Evolutionary conservation across 1,140 invertebrate genomes (phyloP).

Genomic region (Oncopeltus fasciatus): DNA sequence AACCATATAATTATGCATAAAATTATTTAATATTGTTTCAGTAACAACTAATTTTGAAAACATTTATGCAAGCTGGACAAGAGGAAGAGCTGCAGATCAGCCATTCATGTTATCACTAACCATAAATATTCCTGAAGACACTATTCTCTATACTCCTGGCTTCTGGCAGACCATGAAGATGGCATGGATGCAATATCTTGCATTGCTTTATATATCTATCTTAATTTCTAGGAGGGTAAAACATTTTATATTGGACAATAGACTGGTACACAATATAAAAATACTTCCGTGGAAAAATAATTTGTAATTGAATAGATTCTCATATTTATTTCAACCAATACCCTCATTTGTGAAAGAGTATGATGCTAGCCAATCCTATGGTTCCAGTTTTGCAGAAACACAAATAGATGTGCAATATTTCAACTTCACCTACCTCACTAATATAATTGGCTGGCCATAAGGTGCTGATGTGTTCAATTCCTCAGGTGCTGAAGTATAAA

Average conservation of each 20-base stretch:
- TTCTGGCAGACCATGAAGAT: slow-evolving; percentile 9
- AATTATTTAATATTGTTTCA: no score
- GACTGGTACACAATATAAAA: slow-evolving; percentile 12
- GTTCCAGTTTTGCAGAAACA: no score
- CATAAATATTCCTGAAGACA: slow-evolving; percentile 11
- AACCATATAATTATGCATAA: no score
- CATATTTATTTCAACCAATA: no score
- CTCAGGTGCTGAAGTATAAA: no score
- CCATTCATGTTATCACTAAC: slow-evolving; percentile 4
- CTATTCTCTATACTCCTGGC: slow-evolving; percentile 1
- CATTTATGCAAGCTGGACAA: slow-evolving; percentile 11
- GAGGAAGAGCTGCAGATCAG: slow-evolving; percentile 9
- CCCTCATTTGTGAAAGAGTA: no score
- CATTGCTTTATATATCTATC: background rate
- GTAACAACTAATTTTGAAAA: slow-evolving; percentile 16
- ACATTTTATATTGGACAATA: slow-evolving; percentile 14
- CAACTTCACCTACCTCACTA: no score
- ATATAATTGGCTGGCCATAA: no score
- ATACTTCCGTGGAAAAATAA: slow-evolving; percentile 11
- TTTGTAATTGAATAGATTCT: background rate
- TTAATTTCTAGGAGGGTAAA: background rate
- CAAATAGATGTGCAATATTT: no score
- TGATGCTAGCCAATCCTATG: no score
- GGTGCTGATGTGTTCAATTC: no score
- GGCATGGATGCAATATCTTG: slow-evolving; percentile 9